Evolutionary conservation across 2,797 vertebrate species (phyloP), one percentile per base, ranked within the genome.

Genomic region (Sebastes kiyomatsui): DNA sequence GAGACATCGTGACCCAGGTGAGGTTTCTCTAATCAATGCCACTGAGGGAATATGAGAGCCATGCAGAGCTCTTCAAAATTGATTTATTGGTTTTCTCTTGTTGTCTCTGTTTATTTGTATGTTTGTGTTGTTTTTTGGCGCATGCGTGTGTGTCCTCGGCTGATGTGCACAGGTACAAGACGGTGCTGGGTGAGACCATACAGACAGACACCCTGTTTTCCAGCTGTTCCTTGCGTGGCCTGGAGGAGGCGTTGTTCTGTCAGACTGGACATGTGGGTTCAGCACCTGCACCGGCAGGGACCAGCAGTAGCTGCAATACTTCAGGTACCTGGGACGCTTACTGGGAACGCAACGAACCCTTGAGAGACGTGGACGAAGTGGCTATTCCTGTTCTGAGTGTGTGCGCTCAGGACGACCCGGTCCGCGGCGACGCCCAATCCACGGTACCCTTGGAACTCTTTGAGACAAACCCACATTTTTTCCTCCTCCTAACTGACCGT

Each of bases 401-500:
- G 42, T 97, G 96, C 20, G 95, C 96, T 62, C 93, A 82, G 49
- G 96, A 97, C 6, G 96, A 97, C 90, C 96, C 96, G 0, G 77
- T 96, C 67, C 95, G 96, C 1, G 96, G 96, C 2, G 93, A 94
- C 7, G 72, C 94, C 54, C 84, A 86, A 8, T 86, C 92, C 77
- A 95, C 96, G 0, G 20, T 97, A 2, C 96, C 97, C 12, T 58
- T 96, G 59, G 97, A 97, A 84, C 96, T 97, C 59, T 97, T 97
- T 60, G 96, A 96, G 87, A 95, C 93, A 77, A 97, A 97, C 90
- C 97, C 97, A 18, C 96, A 97, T 90, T 96, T 97, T 88, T 97
- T 97, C 55, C 94, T 97, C 68, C 93, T 96, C 52, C 89, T 97
- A 13, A 96, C 95, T 8, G 87, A 85, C 27, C 88, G 66, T 2